These are phyloP conservation scores for Dryomyza anilis DNA, from an alignment of 2,888 invertebrate genomes.

Conservation along the genomic window DNA sequence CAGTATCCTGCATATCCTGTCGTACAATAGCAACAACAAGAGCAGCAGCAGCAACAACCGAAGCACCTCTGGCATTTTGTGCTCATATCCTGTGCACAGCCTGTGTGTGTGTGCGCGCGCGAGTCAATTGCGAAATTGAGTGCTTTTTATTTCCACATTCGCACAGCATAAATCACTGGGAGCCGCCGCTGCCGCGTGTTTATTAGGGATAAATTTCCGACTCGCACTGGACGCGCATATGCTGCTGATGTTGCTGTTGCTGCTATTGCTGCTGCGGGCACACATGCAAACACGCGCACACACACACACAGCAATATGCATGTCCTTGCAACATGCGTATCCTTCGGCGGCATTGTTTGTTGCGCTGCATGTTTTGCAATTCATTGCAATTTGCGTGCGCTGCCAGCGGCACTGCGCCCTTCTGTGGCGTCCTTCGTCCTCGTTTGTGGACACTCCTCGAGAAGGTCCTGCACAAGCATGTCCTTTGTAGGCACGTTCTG, in stretches of 20 bases:
- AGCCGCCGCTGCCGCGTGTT: conserved; percentile 6
- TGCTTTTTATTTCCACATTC: not conserved
- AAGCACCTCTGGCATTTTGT: conserved; percentile 20
- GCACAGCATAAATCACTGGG: conserved; percentile 19
- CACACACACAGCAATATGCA: conserved; percentile 23
- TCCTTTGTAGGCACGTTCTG: conserved; percentile 3
- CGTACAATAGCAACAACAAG: conserved; percentile 1
- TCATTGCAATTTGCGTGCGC: not conserved
- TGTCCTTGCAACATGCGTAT: not conserved
- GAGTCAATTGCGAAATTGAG: conserved; percentile 11
- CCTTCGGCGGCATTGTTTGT: not conserved
- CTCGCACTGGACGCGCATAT: conserved; percentile 1
- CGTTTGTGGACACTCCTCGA: not conserved
- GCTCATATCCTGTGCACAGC: conserved; percentile 24
- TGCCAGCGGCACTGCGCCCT: not conserved
- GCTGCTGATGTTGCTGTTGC: no score
- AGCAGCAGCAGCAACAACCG: conserved; percentile 8
- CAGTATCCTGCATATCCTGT: conserved; percentile 2
- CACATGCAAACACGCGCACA: no score
- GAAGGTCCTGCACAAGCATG: not conserved
- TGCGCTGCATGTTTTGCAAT: not conserved
- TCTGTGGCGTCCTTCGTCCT: not conserved
- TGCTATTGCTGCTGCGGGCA: no score
- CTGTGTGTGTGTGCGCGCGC: no score
- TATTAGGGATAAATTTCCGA: conserved; percentile 2